A percentile compares a stretch with the other conserved stretches of the same genome.
phyloP scores from a whole-genome alignment of 2,888 invertebrate genomes.

The Julus scandinavius region DNA sequence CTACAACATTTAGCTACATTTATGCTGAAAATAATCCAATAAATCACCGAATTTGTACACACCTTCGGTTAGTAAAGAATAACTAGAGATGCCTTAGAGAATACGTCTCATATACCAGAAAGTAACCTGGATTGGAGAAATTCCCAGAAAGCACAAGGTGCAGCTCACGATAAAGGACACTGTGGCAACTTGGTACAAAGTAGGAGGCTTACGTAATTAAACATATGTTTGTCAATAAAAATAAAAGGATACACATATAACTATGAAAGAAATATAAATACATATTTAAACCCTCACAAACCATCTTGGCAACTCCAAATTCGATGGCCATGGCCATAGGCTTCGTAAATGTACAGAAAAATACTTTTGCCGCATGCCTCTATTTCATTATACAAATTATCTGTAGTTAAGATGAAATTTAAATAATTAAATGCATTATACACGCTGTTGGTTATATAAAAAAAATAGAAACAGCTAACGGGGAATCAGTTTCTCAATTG shows the following conservation, averaged over 20 bases:
- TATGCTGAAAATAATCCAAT: too few species aligned
- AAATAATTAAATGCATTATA: background rate
- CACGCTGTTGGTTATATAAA: background rate
- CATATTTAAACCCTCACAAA: background rate
- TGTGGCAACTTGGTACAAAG: background rate
- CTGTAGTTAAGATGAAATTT: background rate
- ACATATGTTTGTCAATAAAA: background rate
- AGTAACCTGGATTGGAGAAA: background rate
- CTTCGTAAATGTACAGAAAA: background rate
- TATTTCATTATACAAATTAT: background rate
- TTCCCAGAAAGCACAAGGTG: background rate
- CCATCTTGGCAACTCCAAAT: background rate
- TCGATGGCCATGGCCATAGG: background rate
- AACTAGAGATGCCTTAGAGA: too few species aligned
- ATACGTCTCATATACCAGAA: too few species aligned
- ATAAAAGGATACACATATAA: background rate
- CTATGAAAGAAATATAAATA: background rate
- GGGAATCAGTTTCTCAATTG: background rate
- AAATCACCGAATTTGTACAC: too few species aligned
- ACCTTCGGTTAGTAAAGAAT: too few species aligned
- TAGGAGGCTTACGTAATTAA: background rate
- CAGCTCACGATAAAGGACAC: background rate
- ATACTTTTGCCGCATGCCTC: background rate
- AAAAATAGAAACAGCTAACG: background rate
- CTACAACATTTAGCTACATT: too few species aligned